A percentile compares a stretch with the other conserved stretches of the same genome.
Evolutionary conservation across 2,797 vertebrate species (phyloP).

Genomic region (Lithobates sylvaticus): DNA sequence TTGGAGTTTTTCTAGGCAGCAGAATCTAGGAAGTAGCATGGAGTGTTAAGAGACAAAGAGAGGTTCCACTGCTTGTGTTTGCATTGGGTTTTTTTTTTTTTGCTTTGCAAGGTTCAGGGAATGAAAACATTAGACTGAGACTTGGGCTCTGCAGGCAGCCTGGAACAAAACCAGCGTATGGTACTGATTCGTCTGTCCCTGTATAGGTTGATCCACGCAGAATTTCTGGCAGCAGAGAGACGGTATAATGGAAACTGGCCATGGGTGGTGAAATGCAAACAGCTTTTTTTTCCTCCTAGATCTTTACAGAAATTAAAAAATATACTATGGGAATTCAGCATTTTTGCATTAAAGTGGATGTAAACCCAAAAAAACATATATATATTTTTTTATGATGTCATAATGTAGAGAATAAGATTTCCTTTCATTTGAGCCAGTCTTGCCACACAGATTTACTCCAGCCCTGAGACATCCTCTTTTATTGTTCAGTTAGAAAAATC

Average conservation of each 20-base stretch:
- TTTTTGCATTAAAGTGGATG: too few relatives aligned
- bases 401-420: too few relatives aligned
- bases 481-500: too few relatives aligned
- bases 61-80: conserved; percentile 43
- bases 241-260: neutral
- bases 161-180: conserved; percentile 40
- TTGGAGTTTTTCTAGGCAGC: neutral
- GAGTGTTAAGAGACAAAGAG: conserved; percentile 50
- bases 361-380: too few relatives aligned
- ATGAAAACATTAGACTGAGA: conserved; percentile 60
- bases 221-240: neutral
- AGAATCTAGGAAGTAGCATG: conserved; percentile 56
- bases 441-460: too few relatives aligned
- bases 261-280: neutral
- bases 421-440: too few relatives aligned
- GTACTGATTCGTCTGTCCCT: neutral
- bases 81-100: conserved; percentile 41
- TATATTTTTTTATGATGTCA: too few relatives aligned
- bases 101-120: conserved; percentile 27
- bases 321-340: too few relatives aligned
- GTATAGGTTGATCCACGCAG: neutral
- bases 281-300: neutral
- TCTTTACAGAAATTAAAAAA: neutral
- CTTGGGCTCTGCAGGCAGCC: conserved; percentile 25
- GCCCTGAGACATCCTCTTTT: too few relatives aligned